phyloP scores from a whole-genome alignment of 2,888 invertebrate species.

The Harpagoxenus sublaevis region DNA sequence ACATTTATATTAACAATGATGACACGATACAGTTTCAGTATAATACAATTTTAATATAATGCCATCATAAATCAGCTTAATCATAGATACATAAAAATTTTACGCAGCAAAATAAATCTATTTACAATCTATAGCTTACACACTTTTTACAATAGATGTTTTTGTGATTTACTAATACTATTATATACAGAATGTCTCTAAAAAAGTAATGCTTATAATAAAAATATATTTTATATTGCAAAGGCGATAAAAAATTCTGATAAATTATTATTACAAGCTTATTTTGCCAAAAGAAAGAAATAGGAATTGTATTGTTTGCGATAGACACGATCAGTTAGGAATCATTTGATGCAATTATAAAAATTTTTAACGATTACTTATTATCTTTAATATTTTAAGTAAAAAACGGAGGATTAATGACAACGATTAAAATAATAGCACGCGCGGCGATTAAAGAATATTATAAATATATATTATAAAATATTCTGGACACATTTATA shows the following conservation, averaged over 20 bases:
- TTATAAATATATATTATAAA: slow-evolving; percentile 2
- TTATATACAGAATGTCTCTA: slow-evolving; percentile 24
- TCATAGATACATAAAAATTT: slow-evolving; percentile 38
- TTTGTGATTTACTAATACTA: slow-evolving; percentile 8
- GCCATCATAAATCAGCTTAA: slow-evolving; percentile 5
- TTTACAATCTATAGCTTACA: slow-evolving; percentile 65
- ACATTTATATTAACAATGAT: neutral
- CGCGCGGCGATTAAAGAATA: neutral
- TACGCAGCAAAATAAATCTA: slow-evolving; percentile 60
- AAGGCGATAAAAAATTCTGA: neutral
- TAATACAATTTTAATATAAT: slow-evolving; percentile 52
- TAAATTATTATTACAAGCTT: neutral
- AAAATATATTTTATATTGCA: slow-evolving; percentile 6
- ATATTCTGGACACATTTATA: neutral
- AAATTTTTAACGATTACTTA: neutral
- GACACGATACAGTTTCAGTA: slow-evolving; percentile 11
- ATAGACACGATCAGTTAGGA: neutral
- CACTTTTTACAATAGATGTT: slow-evolving; percentile 20
- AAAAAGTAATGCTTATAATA: neutral
- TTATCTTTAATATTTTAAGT: neutral
- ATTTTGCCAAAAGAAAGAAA: neutral
- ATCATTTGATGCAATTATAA: neutral
- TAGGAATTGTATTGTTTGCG: neutral
- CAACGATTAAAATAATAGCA: neutral
- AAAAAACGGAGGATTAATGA: neutral